A percentile compares a stretch with the other conserved stretches of the same genome.
phyloP scores from a whole-genome alignment of 1,140 invertebrate species.

The Heliconius hewitsoni region DNA sequence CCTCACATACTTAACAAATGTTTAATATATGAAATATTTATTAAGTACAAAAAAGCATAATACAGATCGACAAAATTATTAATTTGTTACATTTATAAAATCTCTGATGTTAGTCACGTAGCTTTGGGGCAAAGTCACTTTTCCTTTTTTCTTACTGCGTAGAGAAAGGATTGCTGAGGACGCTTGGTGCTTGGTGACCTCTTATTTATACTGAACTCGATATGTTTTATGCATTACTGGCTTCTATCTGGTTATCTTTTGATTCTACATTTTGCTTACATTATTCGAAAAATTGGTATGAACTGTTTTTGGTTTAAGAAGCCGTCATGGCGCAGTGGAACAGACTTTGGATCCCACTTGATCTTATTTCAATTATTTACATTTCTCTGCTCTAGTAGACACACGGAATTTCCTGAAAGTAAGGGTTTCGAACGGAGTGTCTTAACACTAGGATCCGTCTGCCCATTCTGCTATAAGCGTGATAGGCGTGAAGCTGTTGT shows the following conservation, averaged over 20 bases:
- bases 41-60: not conserved
- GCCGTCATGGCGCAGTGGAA: too few species aligned
- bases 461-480: too few species aligned
- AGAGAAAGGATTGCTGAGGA: not conserved
- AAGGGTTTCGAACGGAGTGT: too few species aligned
- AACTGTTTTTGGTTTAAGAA: too few species aligned
- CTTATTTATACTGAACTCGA: not conserved
- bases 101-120: not conserved
- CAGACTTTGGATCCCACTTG: too few species aligned
- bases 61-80: not conserved
- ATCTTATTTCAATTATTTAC: too few species aligned
- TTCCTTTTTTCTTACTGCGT: not conserved
- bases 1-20: not conserved
- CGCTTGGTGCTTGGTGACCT: not conserved
- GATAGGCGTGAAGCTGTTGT: too few species aligned
- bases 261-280: not conserved
- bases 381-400: too few species aligned
- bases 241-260: not conserved
- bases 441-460: too few species aligned
- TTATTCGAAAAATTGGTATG: not conserved
- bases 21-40: not conserved
- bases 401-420: too few species aligned
- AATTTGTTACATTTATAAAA: not conserved
- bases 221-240: slow-evolving; percentile 3
- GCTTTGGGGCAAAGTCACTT: not conserved